phyloP scores from a whole-genome alignment of 2,113 vertebrate species.

The Pungitius pungitius region DNA sequence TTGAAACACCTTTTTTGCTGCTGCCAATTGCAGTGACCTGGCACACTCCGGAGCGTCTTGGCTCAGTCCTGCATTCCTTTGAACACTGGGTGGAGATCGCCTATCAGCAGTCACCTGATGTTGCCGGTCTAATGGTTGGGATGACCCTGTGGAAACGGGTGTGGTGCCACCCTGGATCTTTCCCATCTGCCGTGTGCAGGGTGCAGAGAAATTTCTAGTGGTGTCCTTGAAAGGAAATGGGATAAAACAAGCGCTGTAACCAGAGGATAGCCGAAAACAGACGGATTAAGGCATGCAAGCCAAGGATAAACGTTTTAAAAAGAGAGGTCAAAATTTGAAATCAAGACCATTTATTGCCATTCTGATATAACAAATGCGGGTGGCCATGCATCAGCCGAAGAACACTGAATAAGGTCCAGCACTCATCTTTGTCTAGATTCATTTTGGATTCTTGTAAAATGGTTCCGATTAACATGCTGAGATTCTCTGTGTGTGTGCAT shows the following conservation, averaged over 20 bases:
- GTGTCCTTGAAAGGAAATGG: conserved; percentile 69
- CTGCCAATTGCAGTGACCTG: conserved; percentile 30
- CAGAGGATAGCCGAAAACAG: conserved; percentile 20
- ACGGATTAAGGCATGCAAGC: conserved; percentile 11
- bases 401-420: not conserved
- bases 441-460: not conserved
- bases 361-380: not conserved
- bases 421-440: not conserved
- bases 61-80: conserved; percentile 50
- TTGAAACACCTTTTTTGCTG: conserved; percentile 30
- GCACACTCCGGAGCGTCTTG: conserved; percentile 42
- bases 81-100: conserved; percentile 51
- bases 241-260: conserved; percentile 44
- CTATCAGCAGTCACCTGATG: conserved; percentile 72
- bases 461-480: not conserved
- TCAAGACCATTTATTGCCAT: conserved; percentile 1
- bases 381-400: not conserved
- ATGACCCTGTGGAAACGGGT: conserved; percentile 76
- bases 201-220: conserved; percentile 54
- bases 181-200: conserved; percentile 71
- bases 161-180: conserved; percentile 71
- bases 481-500: not conserved
- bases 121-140: conserved; percentile 71
- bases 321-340: conserved; percentile 1
- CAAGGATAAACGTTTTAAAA: conserved; percentile 21